Evolutionary conservation across 2,113 vertebrate genomes (phyloP).

Genomic region (Daphoenositta chrysoptera): DNA sequence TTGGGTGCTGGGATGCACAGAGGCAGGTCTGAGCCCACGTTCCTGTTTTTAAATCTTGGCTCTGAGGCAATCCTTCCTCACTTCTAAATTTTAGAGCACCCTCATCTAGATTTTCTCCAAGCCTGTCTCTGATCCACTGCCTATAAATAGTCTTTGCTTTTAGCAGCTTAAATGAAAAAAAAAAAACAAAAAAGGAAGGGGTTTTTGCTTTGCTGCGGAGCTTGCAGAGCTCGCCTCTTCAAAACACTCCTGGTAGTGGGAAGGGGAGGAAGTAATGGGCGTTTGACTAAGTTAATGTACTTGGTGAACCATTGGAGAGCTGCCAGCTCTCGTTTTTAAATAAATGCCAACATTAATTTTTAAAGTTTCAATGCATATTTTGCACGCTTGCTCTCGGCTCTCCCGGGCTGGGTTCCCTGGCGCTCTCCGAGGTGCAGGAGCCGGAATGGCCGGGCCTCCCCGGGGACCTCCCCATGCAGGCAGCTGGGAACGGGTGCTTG

Average conservation of each 20-base stretch:
- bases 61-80: neutral
- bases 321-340: slow-evolving; percentile 53
- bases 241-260: slow-evolving; percentile 26
- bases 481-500: neutral
- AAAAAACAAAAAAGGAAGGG: neutral
- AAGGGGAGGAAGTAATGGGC: slow-evolving; percentile 54
- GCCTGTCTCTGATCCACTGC: neutral
- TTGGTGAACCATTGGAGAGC: slow-evolving; percentile 30
- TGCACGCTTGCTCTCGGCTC: slow-evolving; percentile 22
- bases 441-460: neutral
- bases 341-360: slow-evolving; percentile 62
- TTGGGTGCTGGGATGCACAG: neutral
- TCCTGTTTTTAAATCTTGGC: neutral
- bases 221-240: slow-evolving; percentile 28
- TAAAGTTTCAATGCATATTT: slow-evolving; percentile 50
- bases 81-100: neutral
- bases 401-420: neutral
- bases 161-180: neutral
- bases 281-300: slow-evolving; percentile 45
- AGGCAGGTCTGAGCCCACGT: neutral
- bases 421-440: neutral
- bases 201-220: neutral
- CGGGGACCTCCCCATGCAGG: slow-evolving; percentile 25
- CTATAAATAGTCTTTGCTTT: slow-evolving; percentile 47
- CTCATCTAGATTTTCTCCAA: slow-evolving; percentile 23